Percentiles rank a stretch among this genome's conserved stretches.
Evolutionary conservation across 2,113 vertebrate genomes (phyloP).

Genomic region (Misgurnus anguillicaudatus): DNA sequence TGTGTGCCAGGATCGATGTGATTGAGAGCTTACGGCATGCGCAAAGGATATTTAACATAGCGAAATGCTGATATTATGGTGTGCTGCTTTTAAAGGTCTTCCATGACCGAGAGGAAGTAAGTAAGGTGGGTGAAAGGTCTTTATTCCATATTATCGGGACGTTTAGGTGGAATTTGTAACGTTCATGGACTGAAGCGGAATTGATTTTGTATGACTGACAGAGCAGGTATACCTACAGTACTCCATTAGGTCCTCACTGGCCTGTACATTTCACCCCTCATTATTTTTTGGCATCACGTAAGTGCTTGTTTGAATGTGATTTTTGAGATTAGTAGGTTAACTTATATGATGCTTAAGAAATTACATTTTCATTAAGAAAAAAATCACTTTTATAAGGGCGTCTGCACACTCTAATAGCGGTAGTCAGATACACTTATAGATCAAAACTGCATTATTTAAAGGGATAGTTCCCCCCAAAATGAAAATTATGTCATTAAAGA

Average conservation of each 20-base stretch:
- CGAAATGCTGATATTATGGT: conserved; percentile 17
- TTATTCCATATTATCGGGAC: background rate
- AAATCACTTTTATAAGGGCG: conserved; percentile 32
- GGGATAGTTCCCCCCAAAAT: no score
- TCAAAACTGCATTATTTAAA: conserved; percentile 31
- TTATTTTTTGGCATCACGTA: conserved; percentile 10
- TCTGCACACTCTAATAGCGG: conserved; percentile 18
- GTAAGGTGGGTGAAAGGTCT: background rate
- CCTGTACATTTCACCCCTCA: conserved; percentile 1
- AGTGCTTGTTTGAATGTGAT: background rate
- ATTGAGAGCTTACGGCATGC: conserved; percentile 15
- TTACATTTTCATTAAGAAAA: conserved; percentile 34
- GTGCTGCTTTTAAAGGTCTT: conserved; percentile 6
- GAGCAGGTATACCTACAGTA: background rate
- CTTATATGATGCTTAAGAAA: conserved; percentile 31
- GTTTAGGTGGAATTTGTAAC: background rate
- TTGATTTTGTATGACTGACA: background rate
- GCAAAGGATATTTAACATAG: conserved; percentile 17
- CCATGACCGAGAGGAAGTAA: background rate
- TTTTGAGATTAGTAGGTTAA: conserved; percentile 17
- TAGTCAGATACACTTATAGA: conserved; percentile 19
- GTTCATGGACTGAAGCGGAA: background rate
- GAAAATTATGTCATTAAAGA: no score
- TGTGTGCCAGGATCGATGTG: background rate
- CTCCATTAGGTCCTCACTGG: conserved; percentile 6